Evolutionary conservation across 2,888 invertebrate genomes (phyloP).

Genomic region (Phyto melanocephala): DNA sequence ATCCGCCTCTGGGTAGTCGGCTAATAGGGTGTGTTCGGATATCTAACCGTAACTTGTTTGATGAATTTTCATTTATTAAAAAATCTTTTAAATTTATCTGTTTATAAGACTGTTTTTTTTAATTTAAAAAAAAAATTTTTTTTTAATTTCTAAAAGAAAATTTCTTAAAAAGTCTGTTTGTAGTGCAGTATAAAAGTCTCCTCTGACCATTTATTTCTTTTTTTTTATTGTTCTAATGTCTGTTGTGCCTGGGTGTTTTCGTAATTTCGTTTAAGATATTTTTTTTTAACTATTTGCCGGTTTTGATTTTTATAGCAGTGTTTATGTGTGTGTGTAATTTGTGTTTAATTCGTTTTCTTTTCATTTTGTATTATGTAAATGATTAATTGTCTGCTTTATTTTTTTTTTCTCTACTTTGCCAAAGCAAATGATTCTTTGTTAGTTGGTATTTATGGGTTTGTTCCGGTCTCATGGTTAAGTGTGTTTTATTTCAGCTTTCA

Average conservation of each 20-base stretch:
- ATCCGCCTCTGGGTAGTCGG: too few relatives aligned
- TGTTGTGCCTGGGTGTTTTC: slow-evolving; percentile 51
- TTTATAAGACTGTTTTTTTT: too few relatives aligned
- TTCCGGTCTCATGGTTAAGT: slow-evolving; percentile 50
- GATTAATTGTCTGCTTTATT: slow-evolving; percentile 40
- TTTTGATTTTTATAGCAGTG: slow-evolving; percentile 18
- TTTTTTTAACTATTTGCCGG: slow-evolving; percentile 33
- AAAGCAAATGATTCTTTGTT: slow-evolving; percentile 45
- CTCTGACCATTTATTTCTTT: not conserved
- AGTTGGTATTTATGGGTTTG: slow-evolving; percentile 45
- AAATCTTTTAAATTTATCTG: too few relatives aligned
- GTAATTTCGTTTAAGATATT: slow-evolving; percentile 41
- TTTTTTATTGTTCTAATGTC: slow-evolving; percentile 27
- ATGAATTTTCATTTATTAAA: too few relatives aligned
- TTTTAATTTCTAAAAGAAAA: too few relatives aligned
- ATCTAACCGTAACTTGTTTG: too few relatives aligned
- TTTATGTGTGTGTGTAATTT: slow-evolving; percentile 15
- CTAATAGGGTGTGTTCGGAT: too few relatives aligned
- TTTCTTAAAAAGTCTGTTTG: not conserved
- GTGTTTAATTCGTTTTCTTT: slow-evolving; percentile 22
- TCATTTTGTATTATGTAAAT: slow-evolving; percentile 57
- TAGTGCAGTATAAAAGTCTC: slow-evolving; percentile 10
- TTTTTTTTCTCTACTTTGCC: slow-evolving; percentile 18
- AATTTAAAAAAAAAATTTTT: too few relatives aligned
- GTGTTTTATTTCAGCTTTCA: slow-evolving; percentile 40